Conservation (phyloP, 2,888 invertebrate genomes). For the Tinea semifulvella region DNA sequence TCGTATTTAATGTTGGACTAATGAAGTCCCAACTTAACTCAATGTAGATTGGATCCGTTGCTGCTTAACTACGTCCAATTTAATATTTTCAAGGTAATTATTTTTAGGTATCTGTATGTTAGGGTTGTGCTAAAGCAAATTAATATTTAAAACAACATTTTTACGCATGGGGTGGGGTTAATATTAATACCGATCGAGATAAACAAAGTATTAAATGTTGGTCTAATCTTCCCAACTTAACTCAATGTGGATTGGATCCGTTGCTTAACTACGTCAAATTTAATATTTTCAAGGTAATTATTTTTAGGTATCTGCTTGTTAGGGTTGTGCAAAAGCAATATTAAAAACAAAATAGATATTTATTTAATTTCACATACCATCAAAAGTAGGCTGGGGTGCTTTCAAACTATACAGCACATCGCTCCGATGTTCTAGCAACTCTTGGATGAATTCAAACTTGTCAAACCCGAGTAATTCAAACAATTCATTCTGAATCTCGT, state of each 20-base stretch:
- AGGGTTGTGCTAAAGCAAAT: too few relatives aligned
- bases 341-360: background rate
- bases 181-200: too few relatives aligned
- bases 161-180: too few relatives aligned
- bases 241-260: too few relatives aligned
- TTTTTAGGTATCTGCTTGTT: background rate
- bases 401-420: constrained; percentile 57
- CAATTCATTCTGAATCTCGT: constrained; percentile 82
- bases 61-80: background rate
- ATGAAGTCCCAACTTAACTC: too few relatives aligned
- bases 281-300: background rate
- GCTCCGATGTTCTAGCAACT: constrained; percentile 70
- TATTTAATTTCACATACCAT: constrained; percentile 1
- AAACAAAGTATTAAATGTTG: too few relatives aligned
- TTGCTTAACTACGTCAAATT: background rate
- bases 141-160: background rate
- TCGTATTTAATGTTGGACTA: too few relatives aligned
- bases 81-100: background rate
- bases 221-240: too few relatives aligned
- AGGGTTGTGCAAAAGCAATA: too few relatives aligned
- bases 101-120: background rate
- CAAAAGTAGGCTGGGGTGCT: constrained; percentile 35
- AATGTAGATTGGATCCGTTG: too few relatives aligned
- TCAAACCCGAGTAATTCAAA: constrained; percentile 92
- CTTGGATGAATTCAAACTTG: constrained; percentile 77